phyloP scores from a whole-genome alignment of 2,113 vertebrate species.

The Anoplopoma fimbria region DNA sequence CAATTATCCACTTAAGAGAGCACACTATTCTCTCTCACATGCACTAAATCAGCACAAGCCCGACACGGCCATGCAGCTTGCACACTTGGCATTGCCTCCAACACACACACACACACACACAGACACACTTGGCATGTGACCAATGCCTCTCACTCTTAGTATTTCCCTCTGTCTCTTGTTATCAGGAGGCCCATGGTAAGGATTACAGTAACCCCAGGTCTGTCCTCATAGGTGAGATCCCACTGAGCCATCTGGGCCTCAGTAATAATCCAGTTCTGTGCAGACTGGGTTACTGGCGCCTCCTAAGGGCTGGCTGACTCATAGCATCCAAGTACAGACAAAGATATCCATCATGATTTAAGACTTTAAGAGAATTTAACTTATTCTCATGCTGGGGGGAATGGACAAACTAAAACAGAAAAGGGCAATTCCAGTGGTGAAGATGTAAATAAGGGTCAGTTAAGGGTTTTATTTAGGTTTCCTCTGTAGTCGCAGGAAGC shows the following conservation, averaged over 20 bases:
- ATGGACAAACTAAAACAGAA: background rate
- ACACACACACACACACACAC: conserved; percentile 44
- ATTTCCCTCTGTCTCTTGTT: conserved; percentile 64
- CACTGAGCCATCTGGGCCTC: conserved; percentile 77
- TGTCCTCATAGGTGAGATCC: conserved; percentile 76
- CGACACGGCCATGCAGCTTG: conserved; percentile 55
- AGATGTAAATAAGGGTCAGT: background rate
- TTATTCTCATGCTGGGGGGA: background rate
- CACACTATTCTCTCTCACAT: conserved; percentile 47
- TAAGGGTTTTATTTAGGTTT: background rate
- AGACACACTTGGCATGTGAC: conserved; percentile 66
- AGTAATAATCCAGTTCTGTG: conserved; percentile 51
- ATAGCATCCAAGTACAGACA: conserved; percentile 31
- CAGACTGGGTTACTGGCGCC: conserved; percentile 30
- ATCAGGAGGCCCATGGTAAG: conserved; percentile 71
- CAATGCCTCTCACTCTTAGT: conserved; percentile 67
- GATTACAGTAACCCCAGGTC: conserved; percentile 80
- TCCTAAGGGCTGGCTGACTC: conserved; percentile 45
- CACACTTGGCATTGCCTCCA: conserved; percentile 71
- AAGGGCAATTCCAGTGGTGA: background rate
- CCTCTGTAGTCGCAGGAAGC: background rate
- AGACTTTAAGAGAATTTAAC: background rate
- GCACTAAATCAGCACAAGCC: conserved; percentile 57
- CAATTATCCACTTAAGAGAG: conserved; percentile 66
- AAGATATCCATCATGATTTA: conserved; percentile 16